A percentile compares a stretch with the other conserved stretches of the same genome.
Conservation (phyloP, 37 sponge, comb jelly and placozoan species). For the Diacarnus erythraeanus region DNA sequence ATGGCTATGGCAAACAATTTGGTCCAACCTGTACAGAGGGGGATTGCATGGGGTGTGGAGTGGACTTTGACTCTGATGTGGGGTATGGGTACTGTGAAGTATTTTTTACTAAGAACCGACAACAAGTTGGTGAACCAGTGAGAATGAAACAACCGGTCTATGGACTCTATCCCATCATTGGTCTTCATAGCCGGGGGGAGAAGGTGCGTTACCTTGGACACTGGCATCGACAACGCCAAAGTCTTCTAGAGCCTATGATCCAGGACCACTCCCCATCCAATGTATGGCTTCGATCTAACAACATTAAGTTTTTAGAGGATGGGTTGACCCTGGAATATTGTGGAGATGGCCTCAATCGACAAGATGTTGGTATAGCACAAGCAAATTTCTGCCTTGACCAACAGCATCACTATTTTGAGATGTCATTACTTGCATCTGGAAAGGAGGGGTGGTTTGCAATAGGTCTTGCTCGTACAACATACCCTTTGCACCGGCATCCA, state of each 20-base stretch:
- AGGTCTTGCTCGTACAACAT: conserved; percentile 68
- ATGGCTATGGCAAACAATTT: conserved; percentile 63
- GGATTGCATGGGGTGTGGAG: conserved; percentile 80
- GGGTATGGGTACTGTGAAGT: conserved; percentile 57
- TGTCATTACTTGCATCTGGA: conserved; percentile 64
- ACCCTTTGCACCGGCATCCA: conserved; percentile 68
- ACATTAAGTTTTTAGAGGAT: conserved; percentile 46
- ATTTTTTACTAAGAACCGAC: conserved; percentile 89
- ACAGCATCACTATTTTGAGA: conserved; percentile 79
- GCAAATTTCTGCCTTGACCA: conserved; percentile 29
- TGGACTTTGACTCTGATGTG: conserved; percentile 53
- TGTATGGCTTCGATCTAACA: conserved; percentile 72
- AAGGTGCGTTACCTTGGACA: conserved; percentile 74
- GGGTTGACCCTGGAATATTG: conserved; percentile 62
- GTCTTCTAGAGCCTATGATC: conserved; percentile 45
- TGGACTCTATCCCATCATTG: conserved; percentile 80
- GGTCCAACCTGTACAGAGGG: conserved; percentile 71
- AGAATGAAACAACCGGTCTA: conserved; percentile 61
- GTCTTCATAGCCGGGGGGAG: conserved; percentile 79
- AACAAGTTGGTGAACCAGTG: conserved; percentile 48
- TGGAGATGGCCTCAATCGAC: conserved; percentile 48
- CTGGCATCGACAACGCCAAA: conserved; percentile 25
- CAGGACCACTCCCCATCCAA: conserved; percentile 31
- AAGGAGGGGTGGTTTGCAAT: conserved; percentile 72
- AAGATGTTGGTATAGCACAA: conserved; percentile 77